phyloP scores from a whole-genome alignment of 64 coral and sea anemone species.

The Trachythela sp. region DNA sequence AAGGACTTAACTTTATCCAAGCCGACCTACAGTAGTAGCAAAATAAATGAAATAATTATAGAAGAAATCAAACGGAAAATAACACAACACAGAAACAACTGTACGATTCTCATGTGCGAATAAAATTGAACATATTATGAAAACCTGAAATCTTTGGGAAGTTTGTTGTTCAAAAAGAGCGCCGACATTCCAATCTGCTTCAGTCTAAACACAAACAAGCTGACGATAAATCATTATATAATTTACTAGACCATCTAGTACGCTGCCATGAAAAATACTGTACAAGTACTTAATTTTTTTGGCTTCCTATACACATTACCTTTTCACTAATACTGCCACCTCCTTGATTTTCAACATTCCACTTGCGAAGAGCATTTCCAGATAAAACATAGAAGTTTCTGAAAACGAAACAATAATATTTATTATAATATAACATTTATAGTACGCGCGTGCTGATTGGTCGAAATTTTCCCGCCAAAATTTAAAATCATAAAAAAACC shows the following conservation, averaged over 20 bases:
- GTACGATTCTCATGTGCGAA: no score
- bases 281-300: neutral
- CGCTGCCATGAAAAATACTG: no score
- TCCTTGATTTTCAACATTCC: conserved; percentile 29
- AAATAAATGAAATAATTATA: neutral
- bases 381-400: conserved; percentile 58
- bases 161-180: conserved; percentile 15
- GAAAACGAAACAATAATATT: neutral
- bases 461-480: no score
- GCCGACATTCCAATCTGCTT: neutral
- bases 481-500: no score
- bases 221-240: no score
- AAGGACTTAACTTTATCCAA: neutral
- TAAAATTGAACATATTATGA: neutral
- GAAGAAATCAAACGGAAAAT: neutral
- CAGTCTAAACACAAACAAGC: neutral
- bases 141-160: neutral
- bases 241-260: no score
- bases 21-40: neutral
- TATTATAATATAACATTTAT: no score
- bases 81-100: neutral
- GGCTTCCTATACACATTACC: conserved; percentile 4
- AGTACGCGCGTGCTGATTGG: no score
- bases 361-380: conserved; percentile 52
- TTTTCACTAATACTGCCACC: conserved; percentile 49